Evolutionary conservation across 23 tunicate species (phyloP).

Genomic region (Halocynthia roretzi): DNA sequence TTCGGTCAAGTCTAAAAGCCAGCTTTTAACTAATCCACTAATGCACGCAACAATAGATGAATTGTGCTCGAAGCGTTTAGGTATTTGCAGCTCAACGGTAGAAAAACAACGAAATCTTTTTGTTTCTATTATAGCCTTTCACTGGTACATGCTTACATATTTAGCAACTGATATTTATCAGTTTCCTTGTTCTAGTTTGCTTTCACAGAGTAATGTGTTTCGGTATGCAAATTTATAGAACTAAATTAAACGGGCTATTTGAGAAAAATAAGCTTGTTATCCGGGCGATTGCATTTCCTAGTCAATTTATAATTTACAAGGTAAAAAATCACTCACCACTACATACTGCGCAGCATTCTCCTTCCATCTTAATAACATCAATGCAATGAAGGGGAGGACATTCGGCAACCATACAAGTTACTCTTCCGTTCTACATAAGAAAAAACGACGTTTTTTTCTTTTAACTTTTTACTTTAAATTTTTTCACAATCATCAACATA

Average conservation of each 20-base stretch:
- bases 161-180: no score
- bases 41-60: no score
- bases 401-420: constrained; percentile 22
- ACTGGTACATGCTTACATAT: no score
- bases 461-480: not conserved
- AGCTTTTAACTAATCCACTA: no score
- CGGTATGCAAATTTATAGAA: not conserved
- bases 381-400: constrained; percentile 52
- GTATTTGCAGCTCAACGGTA: no score
- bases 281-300: not conserved
- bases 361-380: constrained; percentile 24
- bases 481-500: not conserved
- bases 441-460: not conserved
- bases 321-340: constrained; percentile 26
- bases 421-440: constrained; percentile 19
- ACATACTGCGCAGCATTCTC: constrained; percentile 80
- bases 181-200: not conserved
- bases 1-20: no score
- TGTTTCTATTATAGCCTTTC: no score
- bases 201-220: not conserved
- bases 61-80: no score
- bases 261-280: not conserved
- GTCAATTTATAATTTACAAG: no score
- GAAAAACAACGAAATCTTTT: no score
- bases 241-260: not conserved